phyloP scores from a whole-genome alignment of 2,113 vertebrate genomes.

The Hemiprocne comata region DNA sequence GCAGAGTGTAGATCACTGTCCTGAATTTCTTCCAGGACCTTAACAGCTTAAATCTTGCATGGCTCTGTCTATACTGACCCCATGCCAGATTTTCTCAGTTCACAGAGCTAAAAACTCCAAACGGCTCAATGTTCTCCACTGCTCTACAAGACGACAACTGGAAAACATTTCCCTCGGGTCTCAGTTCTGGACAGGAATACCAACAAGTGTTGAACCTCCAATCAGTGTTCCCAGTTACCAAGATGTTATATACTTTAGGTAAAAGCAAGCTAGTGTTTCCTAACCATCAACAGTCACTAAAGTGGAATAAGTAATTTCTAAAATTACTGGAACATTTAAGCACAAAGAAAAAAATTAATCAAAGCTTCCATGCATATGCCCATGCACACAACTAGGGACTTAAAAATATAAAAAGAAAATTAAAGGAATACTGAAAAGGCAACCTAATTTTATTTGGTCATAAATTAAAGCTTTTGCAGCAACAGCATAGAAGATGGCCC shows the following conservation, averaged over 20 bases:
- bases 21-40: background rate
- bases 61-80: background rate
- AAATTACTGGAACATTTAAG: background rate
- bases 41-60: background rate
- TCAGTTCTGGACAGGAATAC: background rate
- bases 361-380: background rate
- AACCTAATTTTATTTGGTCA: background rate
- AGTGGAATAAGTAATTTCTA: background rate
- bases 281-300: background rate
- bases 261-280: background rate
- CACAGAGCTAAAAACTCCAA: background rate
- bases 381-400: background rate
- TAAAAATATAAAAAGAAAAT: background rate
- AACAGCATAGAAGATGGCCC: fast-evolving
- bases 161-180: background rate
- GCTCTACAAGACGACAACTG: background rate
- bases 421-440: background rate
- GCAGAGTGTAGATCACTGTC: background rate
- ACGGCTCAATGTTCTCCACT: background rate
- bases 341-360: background rate
- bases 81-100: background rate
- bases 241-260: background rate
- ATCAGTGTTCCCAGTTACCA: fast-evolving
- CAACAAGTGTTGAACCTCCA: background rate
- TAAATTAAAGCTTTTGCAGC: background rate